Evolutionary conservation across 2,888 invertebrate genomes (phyloP).

Genomic region (Hoplodrina blanda): DNA sequence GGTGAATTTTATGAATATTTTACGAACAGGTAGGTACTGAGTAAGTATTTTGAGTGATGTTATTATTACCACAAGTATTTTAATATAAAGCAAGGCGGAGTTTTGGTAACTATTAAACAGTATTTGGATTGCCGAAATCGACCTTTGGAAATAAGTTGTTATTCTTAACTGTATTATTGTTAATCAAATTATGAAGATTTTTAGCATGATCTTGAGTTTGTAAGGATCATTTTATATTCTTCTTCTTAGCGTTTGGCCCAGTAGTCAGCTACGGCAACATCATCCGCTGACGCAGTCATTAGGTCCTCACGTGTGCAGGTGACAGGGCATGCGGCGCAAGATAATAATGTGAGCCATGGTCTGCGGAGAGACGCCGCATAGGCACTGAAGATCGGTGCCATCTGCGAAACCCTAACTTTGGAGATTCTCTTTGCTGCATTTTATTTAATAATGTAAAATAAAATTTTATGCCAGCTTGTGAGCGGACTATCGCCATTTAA

Average conservation of each 20-base stretch:
- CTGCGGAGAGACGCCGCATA: too few relatives aligned
- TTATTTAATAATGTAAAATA: neutral
- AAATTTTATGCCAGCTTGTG: neutral
- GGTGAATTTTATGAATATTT: conserved; percentile 36
- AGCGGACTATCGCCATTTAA: neutral
- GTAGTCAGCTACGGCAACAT: too few relatives aligned
- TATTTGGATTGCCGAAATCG: conserved; percentile 19
- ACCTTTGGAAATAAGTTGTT: conserved; percentile 5
- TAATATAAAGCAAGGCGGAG: conserved; percentile 9
- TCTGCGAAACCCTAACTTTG: too few relatives aligned
- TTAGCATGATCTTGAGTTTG: neutral
- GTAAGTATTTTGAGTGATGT: conserved; percentile 16
- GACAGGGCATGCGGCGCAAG: too few relatives aligned
- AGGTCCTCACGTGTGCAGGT: too few relatives aligned
- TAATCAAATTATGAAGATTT: neutral
- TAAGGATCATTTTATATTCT: too few relatives aligned
- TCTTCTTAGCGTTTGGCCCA: too few relatives aligned
- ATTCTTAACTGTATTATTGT: neutral
- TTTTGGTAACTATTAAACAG: neutral
- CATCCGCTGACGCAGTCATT: too few relatives aligned
- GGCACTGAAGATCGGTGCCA: too few relatives aligned
- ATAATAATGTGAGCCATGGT: too few relatives aligned
- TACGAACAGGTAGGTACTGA: conserved; percentile 17
- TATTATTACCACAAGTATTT: neutral
- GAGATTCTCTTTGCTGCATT: too few relatives aligned